Evolutionary conservation across 2,888 invertebrate genomes (phyloP).

Genomic region (Tenthredo scrophulariae): DNA sequence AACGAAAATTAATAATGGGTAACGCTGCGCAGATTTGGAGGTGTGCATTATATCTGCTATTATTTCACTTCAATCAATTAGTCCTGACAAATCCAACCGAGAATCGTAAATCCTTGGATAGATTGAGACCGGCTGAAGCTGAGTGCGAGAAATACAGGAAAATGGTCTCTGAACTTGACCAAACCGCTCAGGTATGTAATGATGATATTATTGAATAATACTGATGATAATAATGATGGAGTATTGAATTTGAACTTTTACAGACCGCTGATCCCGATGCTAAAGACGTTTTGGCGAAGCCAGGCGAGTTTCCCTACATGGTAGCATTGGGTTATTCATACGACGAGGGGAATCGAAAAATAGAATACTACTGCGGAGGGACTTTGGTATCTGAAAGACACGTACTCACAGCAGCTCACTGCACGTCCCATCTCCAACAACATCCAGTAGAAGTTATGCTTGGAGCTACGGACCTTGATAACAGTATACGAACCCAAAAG

Average conservation of each 20-base stretch:
- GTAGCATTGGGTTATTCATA: conserved; percentile 68
- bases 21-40: not conserved
- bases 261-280: not conserved
- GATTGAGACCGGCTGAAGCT: not conserved
- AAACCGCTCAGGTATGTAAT: not conserved
- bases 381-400: conserved; percentile 68
- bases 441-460: conserved; percentile 66
- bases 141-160: not conserved
- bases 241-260: not conserved
- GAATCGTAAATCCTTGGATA: not conserved
- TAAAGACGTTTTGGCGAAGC: not conserved
- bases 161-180: not conserved
- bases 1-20: not conserved
- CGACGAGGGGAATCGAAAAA: conserved; percentile 51
- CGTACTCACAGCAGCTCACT: conserved; percentile 73
- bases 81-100: not conserved
- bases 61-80: not conserved
- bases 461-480: not conserved
- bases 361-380: conserved; percentile 70
- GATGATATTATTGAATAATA: not conserved
- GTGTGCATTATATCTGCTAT: not conserved
- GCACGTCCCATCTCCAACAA: conserved; percentile 67
- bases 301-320: conserved; percentile 69
- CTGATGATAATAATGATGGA: not conserved
- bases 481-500: not conserved